These are phyloP conservation scores for Bruchidius siliquastri DNA, from an alignment of 2,888 invertebrate genomes.

Conservation along the genomic window DNA sequence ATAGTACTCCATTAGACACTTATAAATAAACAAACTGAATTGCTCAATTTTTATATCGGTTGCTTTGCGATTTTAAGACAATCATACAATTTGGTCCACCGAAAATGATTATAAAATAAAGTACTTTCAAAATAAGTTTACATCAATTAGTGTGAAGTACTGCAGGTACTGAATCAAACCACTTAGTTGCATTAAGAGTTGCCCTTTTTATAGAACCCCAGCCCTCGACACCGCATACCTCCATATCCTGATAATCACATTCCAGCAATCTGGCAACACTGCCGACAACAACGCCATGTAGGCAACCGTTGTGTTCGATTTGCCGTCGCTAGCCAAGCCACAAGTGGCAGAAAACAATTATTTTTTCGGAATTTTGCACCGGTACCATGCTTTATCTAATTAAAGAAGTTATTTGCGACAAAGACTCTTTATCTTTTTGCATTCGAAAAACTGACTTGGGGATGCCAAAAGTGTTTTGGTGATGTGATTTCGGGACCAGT, in stretches of 20 bases:
- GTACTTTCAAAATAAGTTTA: no score
- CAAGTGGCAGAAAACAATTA: constrained; percentile 36
- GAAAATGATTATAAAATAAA: no score
- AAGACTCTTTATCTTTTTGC: not conserved
- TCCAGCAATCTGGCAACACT: constrained; percentile 20
- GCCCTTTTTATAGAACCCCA: no score
- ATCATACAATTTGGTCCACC: no score
- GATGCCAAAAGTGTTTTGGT: not conserved
- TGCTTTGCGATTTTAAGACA: no score
- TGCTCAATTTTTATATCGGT: no score
- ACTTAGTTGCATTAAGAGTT: no score
- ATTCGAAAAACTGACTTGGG: not conserved
- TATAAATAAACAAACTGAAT: no score
- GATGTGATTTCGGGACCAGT: not conserved
- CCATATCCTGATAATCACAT: not conserved
- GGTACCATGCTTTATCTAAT: constrained; percentile 21
- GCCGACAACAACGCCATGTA: constrained; percentile 32
- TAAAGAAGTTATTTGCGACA: not conserved
- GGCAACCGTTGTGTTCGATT: constrained; percentile 15
- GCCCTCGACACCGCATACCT: no score
- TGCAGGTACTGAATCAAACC: no score
- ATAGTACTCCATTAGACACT: no score
- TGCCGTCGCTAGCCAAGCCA: constrained; percentile 30
- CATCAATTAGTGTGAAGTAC: no score
- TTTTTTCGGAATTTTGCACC: constrained; percentile 23